Conservation (phyloP, 2,888 invertebrate species). For the Lamproptera curius region DNA sequence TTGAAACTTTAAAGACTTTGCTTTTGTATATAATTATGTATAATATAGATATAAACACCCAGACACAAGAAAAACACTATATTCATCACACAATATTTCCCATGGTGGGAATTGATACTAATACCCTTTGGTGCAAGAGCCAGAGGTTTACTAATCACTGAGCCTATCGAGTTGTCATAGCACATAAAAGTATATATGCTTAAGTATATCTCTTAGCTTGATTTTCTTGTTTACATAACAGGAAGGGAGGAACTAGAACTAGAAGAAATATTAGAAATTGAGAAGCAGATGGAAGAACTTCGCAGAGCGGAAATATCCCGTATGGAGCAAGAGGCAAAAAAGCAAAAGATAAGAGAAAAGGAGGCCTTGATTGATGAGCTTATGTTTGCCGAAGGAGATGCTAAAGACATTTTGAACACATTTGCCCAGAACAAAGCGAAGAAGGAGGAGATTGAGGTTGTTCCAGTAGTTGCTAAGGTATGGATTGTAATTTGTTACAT, state of each 20-base stretch:
- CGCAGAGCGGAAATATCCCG: slow-evolving; percentile 84
- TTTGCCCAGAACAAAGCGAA: slow-evolving; percentile 85
- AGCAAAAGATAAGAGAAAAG: slow-evolving; percentile 90
- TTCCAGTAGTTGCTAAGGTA: slow-evolving; percentile 67
- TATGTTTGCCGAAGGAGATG: slow-evolving; percentile 94
- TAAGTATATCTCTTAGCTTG: too few species aligned
- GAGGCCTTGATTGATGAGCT: slow-evolving; percentile 96
- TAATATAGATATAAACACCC: too few species aligned
- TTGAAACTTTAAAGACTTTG: too few species aligned
- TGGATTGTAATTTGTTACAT: slow-evolving; percentile 2
- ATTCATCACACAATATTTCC: too few species aligned
- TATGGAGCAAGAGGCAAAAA: slow-evolving; percentile 84
- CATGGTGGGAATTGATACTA: too few species aligned
- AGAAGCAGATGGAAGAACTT: slow-evolving; percentile 86
- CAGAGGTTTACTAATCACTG: too few species aligned
- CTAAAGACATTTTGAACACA: slow-evolving; percentile 90
- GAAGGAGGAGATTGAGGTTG: slow-evolving; percentile 78
- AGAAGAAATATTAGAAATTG: slow-evolving; percentile 90
- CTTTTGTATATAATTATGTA: too few species aligned
- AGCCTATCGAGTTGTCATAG: too few species aligned
- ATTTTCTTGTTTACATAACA: too few species aligned
- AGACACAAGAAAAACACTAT: too few species aligned
- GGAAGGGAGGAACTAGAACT: slow-evolving; percentile 91
- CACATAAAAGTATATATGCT: too few species aligned
- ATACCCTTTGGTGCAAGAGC: too few species aligned